Base-by-base conservation (phyloP, 2,888 invertebrate genomes). In the Anaspis maculata region DNA sequence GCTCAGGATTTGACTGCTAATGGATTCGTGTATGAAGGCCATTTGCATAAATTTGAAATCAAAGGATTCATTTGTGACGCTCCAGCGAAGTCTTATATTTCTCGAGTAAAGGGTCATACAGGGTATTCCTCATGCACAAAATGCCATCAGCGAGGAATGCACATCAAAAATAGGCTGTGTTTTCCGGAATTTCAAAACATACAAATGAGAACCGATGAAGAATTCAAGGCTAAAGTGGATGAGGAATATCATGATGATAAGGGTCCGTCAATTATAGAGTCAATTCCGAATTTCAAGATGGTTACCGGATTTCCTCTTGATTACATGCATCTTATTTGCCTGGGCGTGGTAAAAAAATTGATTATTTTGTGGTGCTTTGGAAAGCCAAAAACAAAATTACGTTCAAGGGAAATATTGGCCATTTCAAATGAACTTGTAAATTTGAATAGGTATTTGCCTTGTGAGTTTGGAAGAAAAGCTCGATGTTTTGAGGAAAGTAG, bases 71-170 rank as follows among this genome's bases (percentile, higher is more conserved):
- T 34, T 10, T 25, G 34, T 30, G 31, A 39, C 25, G 31, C 24
- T 3, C 34, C 39, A 13, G 39, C 39, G 2, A 19, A 27, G 22
- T 16, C 34, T 2, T 23, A 14, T 21, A 16, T 30, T 12, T 9
- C 16, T 10, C 30, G 27, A 9, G 28, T 30, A 5, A 39, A 31
- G 24, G 26, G 24, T 2, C 39, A 39, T 11, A 24, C 19, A 3
- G 36, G 27, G 2, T 36, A 36, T 16, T 39, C 27, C 16, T 35
- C 37, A 2, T 40, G 37, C 22, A 21, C 16, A 11, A 30, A 37
- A 13, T 40, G 37, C 14, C 15, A 21, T 6, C 15, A 25, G 10
- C 29, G 30, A 30, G 38, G 34, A 3, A 15, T 15, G 5, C 32
- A 15, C 15, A 15, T 32, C 15, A 28, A 34, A 7, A 24, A 28